phyloP scores from a whole-genome alignment of 2,113 vertebrate genomes.

The Macheiramphus alcinus region DNA sequence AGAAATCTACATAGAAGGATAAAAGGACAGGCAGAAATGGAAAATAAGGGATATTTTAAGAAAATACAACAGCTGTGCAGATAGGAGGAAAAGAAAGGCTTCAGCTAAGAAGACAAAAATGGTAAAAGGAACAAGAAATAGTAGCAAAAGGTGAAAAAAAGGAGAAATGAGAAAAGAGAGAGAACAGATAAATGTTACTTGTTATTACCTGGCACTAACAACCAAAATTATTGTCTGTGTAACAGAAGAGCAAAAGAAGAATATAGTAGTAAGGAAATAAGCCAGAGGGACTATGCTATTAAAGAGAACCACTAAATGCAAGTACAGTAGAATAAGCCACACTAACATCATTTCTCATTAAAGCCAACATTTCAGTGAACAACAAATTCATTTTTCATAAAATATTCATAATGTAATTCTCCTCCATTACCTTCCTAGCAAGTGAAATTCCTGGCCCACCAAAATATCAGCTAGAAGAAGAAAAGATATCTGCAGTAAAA shows the following conservation, averaged over 20 bases:
- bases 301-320: neutral
- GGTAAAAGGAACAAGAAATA: neutral
- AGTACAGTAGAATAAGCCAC: neutral
- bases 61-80: neutral
- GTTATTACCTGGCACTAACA: neutral
- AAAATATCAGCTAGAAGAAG: neutral
- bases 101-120: neutral
- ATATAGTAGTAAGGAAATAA: neutral
- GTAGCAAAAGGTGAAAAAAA: neutral
- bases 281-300: neutral
- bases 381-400: neutral
- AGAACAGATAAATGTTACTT: neutral
- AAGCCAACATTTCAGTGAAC: neutral
- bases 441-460: neutral
- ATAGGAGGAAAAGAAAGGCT: neutral
- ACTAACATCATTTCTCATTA: neutral
- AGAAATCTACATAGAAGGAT: neutral
- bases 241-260: neutral
- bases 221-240: neutral
- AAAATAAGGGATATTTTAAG: neutral
- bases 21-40: neutral
- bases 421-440: neutral
- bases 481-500: neutral
- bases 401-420: neutral
- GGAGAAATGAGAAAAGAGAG: neutral